Conservation (phyloP, 1,140 invertebrate species). For the Heliconius congener region DNA sequence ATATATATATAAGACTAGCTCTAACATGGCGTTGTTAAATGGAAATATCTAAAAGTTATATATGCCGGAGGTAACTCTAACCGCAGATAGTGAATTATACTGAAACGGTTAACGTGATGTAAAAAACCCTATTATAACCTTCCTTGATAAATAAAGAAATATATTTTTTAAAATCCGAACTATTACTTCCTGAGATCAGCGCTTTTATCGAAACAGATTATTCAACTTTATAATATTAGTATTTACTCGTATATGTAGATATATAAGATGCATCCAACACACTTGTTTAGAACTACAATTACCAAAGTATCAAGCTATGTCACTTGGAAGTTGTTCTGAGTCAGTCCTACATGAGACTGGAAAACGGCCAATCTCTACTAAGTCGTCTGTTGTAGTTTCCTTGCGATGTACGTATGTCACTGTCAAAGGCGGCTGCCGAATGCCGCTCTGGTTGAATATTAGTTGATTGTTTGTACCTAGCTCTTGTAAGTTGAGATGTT, state of each 20-base stretch:
- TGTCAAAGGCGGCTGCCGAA: slow-evolving; percentile 13
- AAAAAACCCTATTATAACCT: no score
- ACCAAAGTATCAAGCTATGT: slow-evolving; percentile 30
- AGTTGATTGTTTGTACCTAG: neutral
- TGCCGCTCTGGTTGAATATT: neutral
- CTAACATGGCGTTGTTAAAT: no score
- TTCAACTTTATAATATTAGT: no score
- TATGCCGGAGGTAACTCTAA: no score
- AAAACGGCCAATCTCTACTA: slow-evolving; percentile 35
- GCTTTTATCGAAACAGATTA: no score
- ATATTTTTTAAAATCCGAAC: no score
- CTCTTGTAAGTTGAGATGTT: neutral
- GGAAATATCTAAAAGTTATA: no score
- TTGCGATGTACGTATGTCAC: slow-evolving; percentile 26
- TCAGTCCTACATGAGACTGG: slow-evolving; percentile 33
- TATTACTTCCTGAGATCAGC: no score
- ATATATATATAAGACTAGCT: neutral
- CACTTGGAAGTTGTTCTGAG: slow-evolving; percentile 32
- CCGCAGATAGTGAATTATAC: no score
- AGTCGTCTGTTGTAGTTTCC: slow-evolving; percentile 20
- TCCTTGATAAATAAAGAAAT: no score
- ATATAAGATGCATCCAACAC: neutral
- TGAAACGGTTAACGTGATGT: no score
- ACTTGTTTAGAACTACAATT: slow-evolving; percentile 20
- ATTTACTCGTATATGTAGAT: neutral